phyloP scores from a whole-genome alignment of 1,140 invertebrate genomes.

The Tetragnatha versicolor region DNA sequence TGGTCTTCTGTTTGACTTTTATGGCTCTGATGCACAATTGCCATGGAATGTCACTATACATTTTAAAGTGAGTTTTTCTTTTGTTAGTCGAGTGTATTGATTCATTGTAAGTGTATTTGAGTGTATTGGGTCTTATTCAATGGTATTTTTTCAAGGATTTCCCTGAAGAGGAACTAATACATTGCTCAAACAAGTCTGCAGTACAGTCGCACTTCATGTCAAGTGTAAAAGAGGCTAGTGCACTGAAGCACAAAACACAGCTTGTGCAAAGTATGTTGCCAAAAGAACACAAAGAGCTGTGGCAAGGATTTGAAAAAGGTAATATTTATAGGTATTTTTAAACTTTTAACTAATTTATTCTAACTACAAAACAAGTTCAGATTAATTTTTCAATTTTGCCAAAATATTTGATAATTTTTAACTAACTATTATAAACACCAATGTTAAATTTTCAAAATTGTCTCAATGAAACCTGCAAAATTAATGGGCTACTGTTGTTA shows the following conservation, averaged over 20 bases:
- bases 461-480: too few species aligned
- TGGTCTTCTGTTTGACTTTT: slow-evolving; percentile 90
- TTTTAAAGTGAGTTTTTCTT: slow-evolving; percentile 75
- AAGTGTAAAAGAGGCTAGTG: slow-evolving; percentile 96
- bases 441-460: too few species aligned
- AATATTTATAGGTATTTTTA: slow-evolving; percentile 55
- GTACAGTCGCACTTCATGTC: slow-evolving; percentile 95
- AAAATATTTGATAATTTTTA: not conserved
- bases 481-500: too few species aligned
- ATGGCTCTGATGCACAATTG: slow-evolving; percentile 75
- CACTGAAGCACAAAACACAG: slow-evolving; percentile 90
- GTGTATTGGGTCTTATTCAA: too few species aligned
- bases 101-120: too few species aligned
- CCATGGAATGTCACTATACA: slow-evolving; percentile 96
- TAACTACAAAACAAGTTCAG: not conserved
- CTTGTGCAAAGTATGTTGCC: slow-evolving; percentile 95
- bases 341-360: too few species aligned
- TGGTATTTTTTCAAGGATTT: slow-evolving; percentile 66
- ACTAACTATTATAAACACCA: too few species aligned
- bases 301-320: slow-evolving; percentile 93
- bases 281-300: slow-evolving; percentile 96
- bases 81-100: too few species aligned
- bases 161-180: slow-evolving; percentile 67
- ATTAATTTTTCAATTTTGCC: not conserved
- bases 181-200: slow-evolving; percentile 75